Evolutionary conservation across 2,797 vertebrate species (phyloP), one percentile per base, ranked within the genome.

Genomic region (Cygnus olor): DNA sequence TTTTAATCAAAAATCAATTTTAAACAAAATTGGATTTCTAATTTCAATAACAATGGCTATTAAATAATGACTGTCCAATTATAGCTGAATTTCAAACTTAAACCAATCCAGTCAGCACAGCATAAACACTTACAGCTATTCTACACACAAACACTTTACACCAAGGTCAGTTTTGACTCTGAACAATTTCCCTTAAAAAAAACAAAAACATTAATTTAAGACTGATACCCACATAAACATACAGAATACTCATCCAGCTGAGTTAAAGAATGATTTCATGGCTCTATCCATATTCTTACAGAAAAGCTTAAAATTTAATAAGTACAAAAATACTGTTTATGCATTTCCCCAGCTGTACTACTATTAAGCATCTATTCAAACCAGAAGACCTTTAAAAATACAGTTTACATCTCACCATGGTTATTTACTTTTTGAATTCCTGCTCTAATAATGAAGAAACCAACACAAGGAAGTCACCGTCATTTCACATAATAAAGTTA

Each of bases 341-440:
- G n/a, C 11, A 13, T 40, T 80, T 86, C 60, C 73, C 25, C 12
- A 65, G 30, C 2, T 2, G 42, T 74, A 57, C 32, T 73, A 80
- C 24, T 70, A 71, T 58, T 63, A 88, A 90, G 88, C 32, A 57
- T 69, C 61, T 54, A 73, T 74, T 77, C 73, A 63, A 6, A 38
- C 25, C 56, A 80, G 32, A 42, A 88, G 15, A 83, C 45, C 42
- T 83, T 88, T 4, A 51, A 88, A 88, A 85, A 79, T 45, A 70
- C 20, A 51, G 56, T 72, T 86, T 85, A 30, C 21, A 30, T 65
- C 58, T 60, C 27, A 27, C 14, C 11, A 10, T 61, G 56, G 42
- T 72, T 91, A 40, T 93, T 91, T 94, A 71, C 66, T 65, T 90
- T 78, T 57, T 71, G 8, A 92, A 74, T 92, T 90, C 70, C 84